Conservation (phyloP, 2,113 vertebrate genomes). For the Crotalus horridus region DNA sequence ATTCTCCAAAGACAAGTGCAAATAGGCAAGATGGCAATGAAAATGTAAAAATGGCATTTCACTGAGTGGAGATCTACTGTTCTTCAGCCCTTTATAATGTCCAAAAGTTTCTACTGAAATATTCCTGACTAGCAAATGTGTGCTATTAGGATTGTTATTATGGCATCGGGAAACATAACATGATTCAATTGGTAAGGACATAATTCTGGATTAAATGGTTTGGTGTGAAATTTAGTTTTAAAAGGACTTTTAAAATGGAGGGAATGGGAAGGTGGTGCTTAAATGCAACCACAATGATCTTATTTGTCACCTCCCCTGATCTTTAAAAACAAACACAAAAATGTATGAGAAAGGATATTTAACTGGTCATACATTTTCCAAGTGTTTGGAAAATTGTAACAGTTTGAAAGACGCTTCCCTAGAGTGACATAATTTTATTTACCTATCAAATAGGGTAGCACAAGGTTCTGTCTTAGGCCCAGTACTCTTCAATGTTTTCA, state of each 20-base stretch:
- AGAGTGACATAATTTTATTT: neutral
- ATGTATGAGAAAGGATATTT: neutral
- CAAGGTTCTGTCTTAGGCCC: too few relatives aligned
- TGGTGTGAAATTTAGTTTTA: neutral
- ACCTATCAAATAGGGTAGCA: neutral
- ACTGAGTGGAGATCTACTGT: neutral
- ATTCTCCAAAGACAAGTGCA: neutral
- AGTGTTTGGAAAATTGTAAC: neutral
- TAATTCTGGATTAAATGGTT: neutral
- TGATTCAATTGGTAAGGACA: neutral
- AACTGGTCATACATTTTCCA: neutral
- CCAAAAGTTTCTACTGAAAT: neutral
- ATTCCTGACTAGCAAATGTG: neutral
- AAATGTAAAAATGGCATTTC: neutral
- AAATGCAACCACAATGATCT: neutral
- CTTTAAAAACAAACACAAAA: neutral
- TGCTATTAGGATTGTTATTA: neutral
- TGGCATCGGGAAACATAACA: neutral
- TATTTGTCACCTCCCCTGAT: neutral
- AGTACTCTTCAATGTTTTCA: too few relatives aligned
- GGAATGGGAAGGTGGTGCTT: neutral
- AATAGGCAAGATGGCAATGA: neutral
- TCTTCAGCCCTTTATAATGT: neutral
- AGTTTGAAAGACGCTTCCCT: neutral
- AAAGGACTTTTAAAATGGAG: neutral